These are phyloP conservation scores for Imbricaverruca yamaguchii DNA, from an alignment of 2,888 invertebrate genomes.

Conservation along the genomic window DNA sequence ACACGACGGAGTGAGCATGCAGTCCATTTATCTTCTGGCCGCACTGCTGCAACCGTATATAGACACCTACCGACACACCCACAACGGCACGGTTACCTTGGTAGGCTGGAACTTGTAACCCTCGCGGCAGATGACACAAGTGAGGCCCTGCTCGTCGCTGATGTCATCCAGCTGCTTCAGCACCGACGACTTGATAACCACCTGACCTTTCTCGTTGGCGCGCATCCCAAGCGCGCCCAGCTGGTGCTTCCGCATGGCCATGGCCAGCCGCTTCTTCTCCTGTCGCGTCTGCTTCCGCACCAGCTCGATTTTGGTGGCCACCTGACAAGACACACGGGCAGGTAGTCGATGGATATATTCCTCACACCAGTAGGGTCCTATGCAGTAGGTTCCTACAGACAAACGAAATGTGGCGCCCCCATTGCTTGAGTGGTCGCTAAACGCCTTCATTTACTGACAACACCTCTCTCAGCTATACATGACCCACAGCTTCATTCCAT, in stretches of 20 bases:
- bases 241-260: slow-evolving; percentile 96
- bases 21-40: no score
- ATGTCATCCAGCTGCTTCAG: slow-evolving; percentile 75
- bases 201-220: slow-evolving; percentile 87
- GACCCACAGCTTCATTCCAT: no score
- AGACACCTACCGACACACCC: no score
- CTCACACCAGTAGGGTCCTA: no score
- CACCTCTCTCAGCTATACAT: no score
- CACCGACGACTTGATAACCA: slow-evolving; percentile 80
- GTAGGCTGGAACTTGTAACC: slow-evolving; percentile 84
- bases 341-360: no score
- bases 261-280: slow-evolving; percentile 94
- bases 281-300: slow-evolving; percentile 87
- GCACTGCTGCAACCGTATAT: no score
- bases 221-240: slow-evolving; percentile 86
- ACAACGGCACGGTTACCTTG: slow-evolving; percentile 46
- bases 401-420: no score
- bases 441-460: no score
- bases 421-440: no score
- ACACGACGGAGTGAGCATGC: no score
- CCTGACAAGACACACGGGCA: slow-evolving; percentile 57
- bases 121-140: slow-evolving; percentile 93
- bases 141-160: slow-evolving; percentile 89
- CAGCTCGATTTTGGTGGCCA: slow-evolving; percentile 79
- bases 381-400: no score